These are phyloP conservation scores for Crypturellus undulatus DNA, from an alignment of 2,113 vertebrate genomes.

Conservation along the genomic window DNA sequence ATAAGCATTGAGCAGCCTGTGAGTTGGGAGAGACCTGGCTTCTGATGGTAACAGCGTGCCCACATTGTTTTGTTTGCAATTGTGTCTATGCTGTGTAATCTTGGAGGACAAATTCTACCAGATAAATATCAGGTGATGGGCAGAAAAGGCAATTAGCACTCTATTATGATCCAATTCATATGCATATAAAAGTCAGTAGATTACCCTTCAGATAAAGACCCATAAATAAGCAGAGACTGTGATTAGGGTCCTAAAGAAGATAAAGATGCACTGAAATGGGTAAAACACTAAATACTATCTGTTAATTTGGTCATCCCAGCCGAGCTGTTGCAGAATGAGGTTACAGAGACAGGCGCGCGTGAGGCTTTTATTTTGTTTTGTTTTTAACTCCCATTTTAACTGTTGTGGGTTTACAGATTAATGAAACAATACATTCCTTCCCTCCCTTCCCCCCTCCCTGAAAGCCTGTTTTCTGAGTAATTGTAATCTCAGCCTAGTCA, in stretches of 20 bases:
- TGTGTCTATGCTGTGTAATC: not conserved
- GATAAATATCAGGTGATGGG: slow-evolving; percentile 58
- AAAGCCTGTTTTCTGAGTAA: slow-evolving; percentile 35
- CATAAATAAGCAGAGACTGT: slow-evolving; percentile 33
- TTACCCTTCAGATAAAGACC: slow-evolving; percentile 59
- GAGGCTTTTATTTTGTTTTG: not conserved
- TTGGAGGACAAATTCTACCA: slow-evolving; percentile 50
- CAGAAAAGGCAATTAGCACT: slow-evolving; percentile 67
- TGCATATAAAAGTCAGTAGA: slow-evolving; percentile 56
- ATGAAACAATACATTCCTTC: slow-evolving; percentile 14
- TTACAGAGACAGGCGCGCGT: not conserved
- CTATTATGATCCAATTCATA: slow-evolving; percentile 27
- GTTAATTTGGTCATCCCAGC: not conserved
- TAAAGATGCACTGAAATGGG: slow-evolving; percentile 32
- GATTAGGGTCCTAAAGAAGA: slow-evolving; percentile 29
- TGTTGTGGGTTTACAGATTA: slow-evolving; percentile 33
- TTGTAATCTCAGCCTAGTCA: slow-evolving; percentile 32
- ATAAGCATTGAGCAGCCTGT: not conserved
- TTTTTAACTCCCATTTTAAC: slow-evolving; percentile 13
- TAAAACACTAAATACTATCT: slow-evolving; percentile 23
- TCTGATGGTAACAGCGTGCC: not conserved
- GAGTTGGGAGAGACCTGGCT: not conserved
- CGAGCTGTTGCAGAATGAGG: not conserved
- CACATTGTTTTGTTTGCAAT: not conserved
- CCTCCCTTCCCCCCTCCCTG: not conserved